phyloP scores from a whole-genome alignment of 1,140 invertebrate species.

The Drosophila persimilis region DNA sequence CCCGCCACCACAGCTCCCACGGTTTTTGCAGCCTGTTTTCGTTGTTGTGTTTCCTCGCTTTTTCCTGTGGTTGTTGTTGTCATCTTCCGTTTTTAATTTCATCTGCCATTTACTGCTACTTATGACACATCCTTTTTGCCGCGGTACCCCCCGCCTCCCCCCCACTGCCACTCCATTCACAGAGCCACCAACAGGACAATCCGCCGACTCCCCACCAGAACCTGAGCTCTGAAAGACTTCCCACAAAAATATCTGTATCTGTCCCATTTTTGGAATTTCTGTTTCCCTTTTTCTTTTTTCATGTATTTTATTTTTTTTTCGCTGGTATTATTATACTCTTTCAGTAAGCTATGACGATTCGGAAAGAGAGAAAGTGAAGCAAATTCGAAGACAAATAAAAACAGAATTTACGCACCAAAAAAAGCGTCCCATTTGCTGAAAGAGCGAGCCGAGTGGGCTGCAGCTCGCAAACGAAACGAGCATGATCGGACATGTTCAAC shows the following conservation, averaged over 20 bases:
- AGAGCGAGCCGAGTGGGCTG: too few relatives aligned
- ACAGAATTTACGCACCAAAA: too few relatives aligned
- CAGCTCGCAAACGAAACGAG: too few relatives aligned
- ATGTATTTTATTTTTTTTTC: slow-evolving; percentile 17
- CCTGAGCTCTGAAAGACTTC: neutral
- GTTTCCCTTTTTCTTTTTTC: slow-evolving; percentile 32
- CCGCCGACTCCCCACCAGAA: neutral
- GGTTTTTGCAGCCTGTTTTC: neutral
- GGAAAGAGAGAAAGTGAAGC: too few relatives aligned
- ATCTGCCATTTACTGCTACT: slow-evolving; percentile 79
- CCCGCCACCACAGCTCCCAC: neutral
- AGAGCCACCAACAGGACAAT: too few relatives aligned
- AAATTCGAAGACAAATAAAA: too few relatives aligned
- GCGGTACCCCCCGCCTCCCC: neutral
- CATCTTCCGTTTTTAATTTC: slow-evolving; percentile 81
- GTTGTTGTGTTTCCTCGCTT: neutral
- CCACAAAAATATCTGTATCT: slow-evolving; percentile 19
- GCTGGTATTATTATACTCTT: slow-evolving; percentile 27
- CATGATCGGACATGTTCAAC: too few relatives aligned
- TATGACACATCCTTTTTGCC: slow-evolving; percentile 75
- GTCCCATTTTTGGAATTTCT: slow-evolving; percentile 30
- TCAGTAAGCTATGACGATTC: too few relatives aligned
- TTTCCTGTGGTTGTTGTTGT: slow-evolving; percentile 41
- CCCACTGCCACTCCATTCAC: neutral
- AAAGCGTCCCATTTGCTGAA: too few relatives aligned